Base-by-base conservation (phyloP, 2,888 invertebrate genomes). In the Gymnoscelis rufifasciata region DNA sequence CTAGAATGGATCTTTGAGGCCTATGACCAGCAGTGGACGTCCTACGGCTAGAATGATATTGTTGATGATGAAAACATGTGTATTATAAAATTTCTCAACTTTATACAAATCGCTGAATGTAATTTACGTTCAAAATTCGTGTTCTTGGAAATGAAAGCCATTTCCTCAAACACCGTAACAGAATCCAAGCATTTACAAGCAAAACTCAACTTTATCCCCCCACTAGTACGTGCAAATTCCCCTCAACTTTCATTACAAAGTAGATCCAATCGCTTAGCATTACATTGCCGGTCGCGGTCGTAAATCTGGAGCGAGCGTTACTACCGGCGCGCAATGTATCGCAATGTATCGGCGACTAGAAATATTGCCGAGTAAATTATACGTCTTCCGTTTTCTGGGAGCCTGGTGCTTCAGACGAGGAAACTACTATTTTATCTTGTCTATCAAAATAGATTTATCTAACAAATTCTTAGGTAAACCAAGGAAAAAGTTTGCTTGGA, bases 221-320 rank as follows among this genome's bases (percentile, higher is more conserved):
- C 19, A 19, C 19, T 19, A 3, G 19, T 19, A 19, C 2, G 19
- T 19, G 5, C 19, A 19, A 5, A 19, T 19, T 19, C 19, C 5
- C 19, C 5, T 5, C 5, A 2, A 19, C 19, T 19, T 19, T 3
- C 19, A 19, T 43, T 44, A 36, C 47, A 50, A 47, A 42, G 45
- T 51, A 23, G 45, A 51, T 35, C 47, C 38, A 46, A 56, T 48
- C 47, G 50, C 43, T 28, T 44, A 50, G 43, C 46, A 44, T 44
- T 28, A 51, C 47, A 53, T 42, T 51, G 55, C 47, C 29, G 51
- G 49, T 33, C 31, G 3, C 37, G 11, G 28, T 38, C 57, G 51
- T 55, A 53, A 55, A 57, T 57, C 49, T 35, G 29, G 35, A 39
- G 38, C 39, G 45, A 44, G 51, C 49, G 43, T 2, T 46, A 47